Evolutionary conservation across 2,113 vertebrate species (phyloP), one percentile per base, ranked within the genome.

Genomic region (Orientallactaga bullata): DNA sequence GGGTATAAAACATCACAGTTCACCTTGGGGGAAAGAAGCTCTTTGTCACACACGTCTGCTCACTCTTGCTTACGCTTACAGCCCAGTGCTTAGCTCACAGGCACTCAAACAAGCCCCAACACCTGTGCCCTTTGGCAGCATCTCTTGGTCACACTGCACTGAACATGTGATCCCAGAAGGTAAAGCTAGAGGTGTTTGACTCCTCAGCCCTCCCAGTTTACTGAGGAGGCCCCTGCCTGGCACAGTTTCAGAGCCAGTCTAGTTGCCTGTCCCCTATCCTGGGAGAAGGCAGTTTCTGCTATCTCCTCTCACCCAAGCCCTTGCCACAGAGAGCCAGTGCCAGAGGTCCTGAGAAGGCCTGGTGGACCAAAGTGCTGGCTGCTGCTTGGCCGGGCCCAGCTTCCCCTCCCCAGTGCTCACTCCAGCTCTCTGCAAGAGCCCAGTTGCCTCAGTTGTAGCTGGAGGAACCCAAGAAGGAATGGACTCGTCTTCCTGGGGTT

Each of bases 71-170:
- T 26, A 60, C 63, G 77, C 42, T 3, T 2, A 7, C 28, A 42
- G 61, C 42, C 68, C 39, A 20, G 85, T 32, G 3, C 69, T 85
- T 65, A 61, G 86, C 69, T 63, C n/a, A 66, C 32, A 28, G 23
- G n/a, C 65, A 74, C 74, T 51, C 60, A 76, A 32, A 83, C 80
- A 93, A 86, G 72, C 61, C 83, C 91, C 18, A 2, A n/a, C 66
- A 55, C 24, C 74, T 3, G 5, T 65, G 71, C 26, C 69, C 74
- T 63, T 37, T 17, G 35, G 66, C 72, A 78, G 30, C 16, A 13
- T 71, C 39, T 71, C 30, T 15, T 80, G 60, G n/a, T 37, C 78
- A 63, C n/a, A 39, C 26, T 58, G 30, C 47, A 78, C 76, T 51
- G 51, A 55, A 55, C 28, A 12, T 68, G 55, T 55, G 81, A 63